phyloP scores from a whole-genome alignment of 2,113 vertebrate species.

The Anoura caudifer region DNA sequence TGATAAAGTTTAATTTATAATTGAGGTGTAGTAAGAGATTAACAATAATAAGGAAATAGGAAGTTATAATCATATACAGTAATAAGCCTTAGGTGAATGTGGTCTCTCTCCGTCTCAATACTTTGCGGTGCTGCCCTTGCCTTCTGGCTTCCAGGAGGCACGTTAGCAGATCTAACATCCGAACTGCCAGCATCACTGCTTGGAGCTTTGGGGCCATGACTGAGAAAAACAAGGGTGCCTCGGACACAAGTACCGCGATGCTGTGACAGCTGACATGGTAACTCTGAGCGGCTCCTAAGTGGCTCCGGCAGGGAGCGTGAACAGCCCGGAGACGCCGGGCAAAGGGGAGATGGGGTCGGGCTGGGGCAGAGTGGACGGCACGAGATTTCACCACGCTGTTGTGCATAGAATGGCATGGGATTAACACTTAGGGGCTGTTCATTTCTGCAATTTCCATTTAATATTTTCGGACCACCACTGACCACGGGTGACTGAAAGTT shows the following conservation, averaged over 20 bases:
- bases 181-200: not conserved
- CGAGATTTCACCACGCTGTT: not conserved
- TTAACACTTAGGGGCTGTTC: not conserved
- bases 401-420: not conserved
- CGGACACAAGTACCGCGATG: not conserved
- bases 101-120: not conserved
- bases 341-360: not conserved
- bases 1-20: not conserved
- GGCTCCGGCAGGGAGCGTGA: not conserved
- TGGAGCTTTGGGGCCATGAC: not conserved
- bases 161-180: accelerated
- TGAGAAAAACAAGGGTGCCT: not conserved
- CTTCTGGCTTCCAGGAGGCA: too few relatives aligned
- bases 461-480: too few relatives aligned
- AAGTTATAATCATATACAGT: not conserved
- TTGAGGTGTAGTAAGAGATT: not conserved
- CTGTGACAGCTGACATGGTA: not conserved
- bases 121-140: not conserved
- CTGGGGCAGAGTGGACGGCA: not conserved
- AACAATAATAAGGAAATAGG: not conserved
- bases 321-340: not conserved
- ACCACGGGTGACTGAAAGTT: not conserved
- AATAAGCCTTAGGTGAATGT: not conserved
- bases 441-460: not conserved
- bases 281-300: not conserved